Base-by-base conservation (phyloP, 2,888 invertebrate genomes). In the Magallana nippona region DNA sequence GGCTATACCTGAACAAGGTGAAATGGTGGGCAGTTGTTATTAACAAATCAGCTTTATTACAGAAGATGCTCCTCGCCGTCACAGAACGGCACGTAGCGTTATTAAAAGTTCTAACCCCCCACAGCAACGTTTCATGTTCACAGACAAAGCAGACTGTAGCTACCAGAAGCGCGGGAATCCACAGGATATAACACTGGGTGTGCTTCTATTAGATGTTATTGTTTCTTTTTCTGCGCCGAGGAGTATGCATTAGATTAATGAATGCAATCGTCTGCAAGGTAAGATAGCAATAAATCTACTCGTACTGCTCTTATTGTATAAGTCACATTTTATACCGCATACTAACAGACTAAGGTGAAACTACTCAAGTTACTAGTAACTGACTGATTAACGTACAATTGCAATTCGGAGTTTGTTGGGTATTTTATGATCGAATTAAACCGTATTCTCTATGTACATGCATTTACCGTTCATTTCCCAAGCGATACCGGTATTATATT, bases 231-330 rank as follows among this genome's bases (percentile, higher is more conserved):
- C 27, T 32, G 71, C 71, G 71, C 15, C 27, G 71, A 11, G n/a
- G 71, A 71, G 22, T 71, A 32, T 71, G 71, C 71, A 71, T 71
- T 27, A 71, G 71, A 71, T 71, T 71, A 71, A 71, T 71, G 71
- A 71, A 27, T 71, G 71, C 71, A 22, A 71, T 22, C 71, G 32
- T 71, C 71, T 71, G 71, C 27, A 27, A 60, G 60, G 60, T 60
- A 60, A 60, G 60, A 8, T n/a, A 17, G 60, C 60, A 11, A 60
- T 60, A n/a, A 3, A 60, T n/a, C n/a, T n/a, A n/a, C n/a, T 60
- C 60, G n/a, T n/a, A 44, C 8, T 44, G 44, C 44, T 44, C 44
- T 44, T 44, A 44, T 44, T 44, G 8, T 44, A 5, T 44, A 44
- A 44, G 44, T 44, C 44, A 44, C 44, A 44, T 44, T 44, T 44